These are phyloP conservation scores for Megalops atlanticus DNA, from an alignment of 2,113 vertebrate species.

Conservation along the genomic window DNA sequence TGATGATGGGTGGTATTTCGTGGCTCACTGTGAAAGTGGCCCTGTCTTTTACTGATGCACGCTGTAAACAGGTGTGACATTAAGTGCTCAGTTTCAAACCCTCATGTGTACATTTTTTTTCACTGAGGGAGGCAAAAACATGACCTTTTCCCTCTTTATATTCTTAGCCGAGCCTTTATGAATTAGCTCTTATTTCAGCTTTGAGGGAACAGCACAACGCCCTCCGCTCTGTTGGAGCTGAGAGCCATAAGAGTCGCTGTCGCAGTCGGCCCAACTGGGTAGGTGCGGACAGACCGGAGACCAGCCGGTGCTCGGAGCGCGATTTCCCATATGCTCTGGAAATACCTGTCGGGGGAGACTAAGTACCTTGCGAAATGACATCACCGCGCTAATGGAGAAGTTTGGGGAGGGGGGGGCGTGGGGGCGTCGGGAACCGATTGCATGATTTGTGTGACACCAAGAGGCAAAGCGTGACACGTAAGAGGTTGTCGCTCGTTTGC, in stretches of 20 bases:
- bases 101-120: too few relatives aligned
- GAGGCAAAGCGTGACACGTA: too few relatives aligned
- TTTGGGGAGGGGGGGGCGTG: conserved; percentile 25
- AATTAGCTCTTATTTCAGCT: conserved; percentile 3
- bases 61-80: conserved; percentile 19
- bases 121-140: too few relatives aligned
- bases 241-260: not conserved
- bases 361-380: conserved; percentile 19
- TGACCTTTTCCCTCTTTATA: too few relatives aligned
- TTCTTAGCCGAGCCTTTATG: too few relatives aligned
- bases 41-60: conserved; percentile 20
- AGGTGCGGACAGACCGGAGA: conserved; percentile 30
- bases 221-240: too few relatives aligned
- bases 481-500: too few relatives aligned
- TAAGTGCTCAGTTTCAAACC: too few relatives aligned
- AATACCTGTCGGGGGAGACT: conserved; percentile 40
- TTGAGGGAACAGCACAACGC: too few relatives aligned
- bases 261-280: not conserved
- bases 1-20: conserved; percentile 30
- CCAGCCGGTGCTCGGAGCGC: conserved; percentile 42
- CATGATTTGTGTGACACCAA: too few relatives aligned
- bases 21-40: conserved; percentile 34
- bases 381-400: not conserved
- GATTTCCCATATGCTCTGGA: conserved; percentile 43
- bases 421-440: too few relatives aligned